These are phyloP conservation scores for Trachemys scripta DNA, from an alignment of 2,113 vertebrate species.

Conservation along the genomic window DNA sequence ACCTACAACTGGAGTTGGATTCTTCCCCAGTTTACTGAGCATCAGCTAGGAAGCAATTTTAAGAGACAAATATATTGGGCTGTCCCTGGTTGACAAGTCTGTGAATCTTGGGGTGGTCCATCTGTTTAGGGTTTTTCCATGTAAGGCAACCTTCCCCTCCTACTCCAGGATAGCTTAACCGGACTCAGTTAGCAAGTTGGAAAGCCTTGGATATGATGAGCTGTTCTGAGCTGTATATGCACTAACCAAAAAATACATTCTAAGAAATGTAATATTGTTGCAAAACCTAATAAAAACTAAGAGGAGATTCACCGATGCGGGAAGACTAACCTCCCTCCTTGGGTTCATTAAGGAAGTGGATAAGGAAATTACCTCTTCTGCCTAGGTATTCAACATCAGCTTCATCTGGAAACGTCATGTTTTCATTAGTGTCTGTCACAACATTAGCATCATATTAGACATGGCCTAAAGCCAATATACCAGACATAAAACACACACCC, in stretches of 20 bases:
- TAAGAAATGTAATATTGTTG: slow-evolving; percentile 15
- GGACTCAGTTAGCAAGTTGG: background rate
- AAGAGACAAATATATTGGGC: background rate
- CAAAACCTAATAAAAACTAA: slow-evolving; percentile 38
- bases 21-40: background rate
- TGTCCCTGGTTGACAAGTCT: background rate
- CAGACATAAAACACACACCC: background rate
- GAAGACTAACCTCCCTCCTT: background rate
- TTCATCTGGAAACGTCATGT: slow-evolving; percentile 60
- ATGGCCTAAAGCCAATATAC: slow-evolving; percentile 39
- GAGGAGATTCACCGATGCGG: slow-evolving; percentile 5
- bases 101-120: background rate
- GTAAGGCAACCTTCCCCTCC: background rate
- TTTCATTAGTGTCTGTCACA: slow-evolving; percentile 68
- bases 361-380: slow-evolving; percentile 69
- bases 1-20: background rate
- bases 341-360: slow-evolving; percentile 67
- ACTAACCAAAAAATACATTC: slow-evolving; percentile 23
- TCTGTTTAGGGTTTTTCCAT: background rate
- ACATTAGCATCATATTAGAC: slow-evolving; percentile 48
- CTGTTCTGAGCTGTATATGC: background rate
- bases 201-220: background rate
- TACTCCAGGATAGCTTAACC: background rate
- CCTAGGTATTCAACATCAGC: slow-evolving; percentile 50
- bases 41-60: background rate